Conservation (phyloP, 2,797 vertebrate species). For the Ispidina lecontei region DNA sequence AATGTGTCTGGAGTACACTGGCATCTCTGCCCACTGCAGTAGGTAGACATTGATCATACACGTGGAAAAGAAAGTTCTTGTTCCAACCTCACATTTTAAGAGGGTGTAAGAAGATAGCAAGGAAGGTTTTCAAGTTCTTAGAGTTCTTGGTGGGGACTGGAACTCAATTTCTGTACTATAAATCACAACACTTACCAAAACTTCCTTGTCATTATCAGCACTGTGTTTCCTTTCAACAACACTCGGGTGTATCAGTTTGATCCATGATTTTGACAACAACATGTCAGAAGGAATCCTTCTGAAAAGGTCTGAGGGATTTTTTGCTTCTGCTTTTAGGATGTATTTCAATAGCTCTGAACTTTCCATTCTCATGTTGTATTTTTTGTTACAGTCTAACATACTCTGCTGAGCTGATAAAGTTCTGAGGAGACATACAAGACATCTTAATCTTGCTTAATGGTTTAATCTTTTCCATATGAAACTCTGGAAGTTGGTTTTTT, state of each 20-base stretch:
- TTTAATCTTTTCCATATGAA: slow-evolving; percentile 15
- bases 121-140: neutral
- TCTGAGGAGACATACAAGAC: slow-evolving; percentile 21
- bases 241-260: slow-evolving; percentile 22
- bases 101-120: neutral
- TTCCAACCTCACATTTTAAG: neutral
- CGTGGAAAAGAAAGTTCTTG: neutral
- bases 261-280: slow-evolving; percentile 44
- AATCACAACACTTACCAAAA: neutral
- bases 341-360: neutral
- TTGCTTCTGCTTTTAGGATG: neutral
- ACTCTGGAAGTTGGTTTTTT: neutral
- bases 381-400: neutral
- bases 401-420: slow-evolving; percentile 16
- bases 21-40: neutral
- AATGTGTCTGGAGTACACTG: neutral
- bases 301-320: slow-evolving; percentile 52
- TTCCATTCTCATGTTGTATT: neutral
- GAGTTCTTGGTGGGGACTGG: neutral
- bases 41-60: neutral
- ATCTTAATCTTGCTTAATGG: slow-evolving; percentile 52
- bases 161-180: neutral
- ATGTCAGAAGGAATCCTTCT: slow-evolving; percentile 55
- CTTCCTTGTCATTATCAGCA: neutral
- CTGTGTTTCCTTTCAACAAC: neutral